Conservation (phyloP, 2,113 vertebrate genomes). For the Scophthalmus maximus region DNA sequence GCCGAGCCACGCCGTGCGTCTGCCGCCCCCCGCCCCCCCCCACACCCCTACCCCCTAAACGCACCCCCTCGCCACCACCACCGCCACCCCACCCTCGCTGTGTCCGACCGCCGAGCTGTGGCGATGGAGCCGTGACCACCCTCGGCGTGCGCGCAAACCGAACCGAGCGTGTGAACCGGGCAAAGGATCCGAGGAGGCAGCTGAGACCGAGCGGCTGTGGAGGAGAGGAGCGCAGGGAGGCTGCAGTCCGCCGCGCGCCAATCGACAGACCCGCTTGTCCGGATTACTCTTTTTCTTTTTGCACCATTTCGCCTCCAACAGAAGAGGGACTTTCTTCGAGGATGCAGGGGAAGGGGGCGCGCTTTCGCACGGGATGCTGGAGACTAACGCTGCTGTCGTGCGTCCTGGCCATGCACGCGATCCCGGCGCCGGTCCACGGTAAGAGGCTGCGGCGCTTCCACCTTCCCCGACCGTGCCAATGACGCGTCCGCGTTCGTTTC, state of each 20-base stretch:
- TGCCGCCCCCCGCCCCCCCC: constrained; percentile 31
- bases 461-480: too few species aligned
- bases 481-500: not conserved
- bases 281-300: constrained; percentile 25
- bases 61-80: constrained; percentile 1
- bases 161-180: constrained; percentile 32
- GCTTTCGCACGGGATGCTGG: constrained; percentile 75
- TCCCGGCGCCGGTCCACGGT: constrained; percentile 79
- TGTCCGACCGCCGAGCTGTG: too few species aligned
- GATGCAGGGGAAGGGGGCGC: constrained; percentile 74
- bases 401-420: constrained; percentile 75
- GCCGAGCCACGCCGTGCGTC: constrained; percentile 39
- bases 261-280: constrained; percentile 36
- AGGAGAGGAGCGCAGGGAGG: constrained; percentile 67
- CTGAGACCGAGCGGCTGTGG: constrained; percentile 71
- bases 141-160: constrained; percentile 37
- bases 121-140: constrained; percentile 72
- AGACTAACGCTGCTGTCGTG: constrained; percentile 74
- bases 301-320: not conserved
- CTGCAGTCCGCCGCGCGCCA: constrained; percentile 64
- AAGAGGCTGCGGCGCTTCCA: constrained; percentile 56
- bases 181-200: constrained; percentile 17
- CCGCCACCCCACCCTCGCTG: constrained; percentile 22
- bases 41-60: not conserved
- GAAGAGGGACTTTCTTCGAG: constrained; percentile 22